Evolutionary conservation across 2,113 vertebrate species (phyloP).

Genomic region (Uropsilus gracilis): DNA sequence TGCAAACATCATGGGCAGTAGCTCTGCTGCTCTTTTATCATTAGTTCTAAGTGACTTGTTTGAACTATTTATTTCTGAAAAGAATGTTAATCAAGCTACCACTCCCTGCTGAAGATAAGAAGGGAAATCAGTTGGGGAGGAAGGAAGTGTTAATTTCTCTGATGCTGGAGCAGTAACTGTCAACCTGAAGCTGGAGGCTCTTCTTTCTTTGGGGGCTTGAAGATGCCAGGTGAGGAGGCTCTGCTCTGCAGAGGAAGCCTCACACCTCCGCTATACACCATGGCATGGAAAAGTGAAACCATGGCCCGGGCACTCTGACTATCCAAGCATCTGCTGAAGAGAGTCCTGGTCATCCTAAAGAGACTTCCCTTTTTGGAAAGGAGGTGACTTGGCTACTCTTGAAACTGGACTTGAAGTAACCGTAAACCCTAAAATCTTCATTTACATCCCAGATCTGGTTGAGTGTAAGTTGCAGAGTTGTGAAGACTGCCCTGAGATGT

Average conservation of each 20-base stretch:
- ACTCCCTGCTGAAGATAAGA: constrained; percentile 54
- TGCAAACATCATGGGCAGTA: too few relatives aligned
- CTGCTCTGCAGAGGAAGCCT: constrained; percentile 9
- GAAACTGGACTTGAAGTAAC: constrained; percentile 76
- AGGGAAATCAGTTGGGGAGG: not conserved
- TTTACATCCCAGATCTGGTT: constrained; percentile 32
- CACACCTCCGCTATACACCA: fast-evolving
- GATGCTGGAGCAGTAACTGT: constrained; percentile 36
- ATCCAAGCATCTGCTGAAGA: not conserved
- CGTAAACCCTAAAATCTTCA: constrained; percentile 60
- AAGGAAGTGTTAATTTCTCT: not conserved
- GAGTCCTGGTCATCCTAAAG: not conserved
- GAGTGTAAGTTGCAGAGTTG: constrained; percentile 51
- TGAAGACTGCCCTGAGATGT: constrained; percentile 65
- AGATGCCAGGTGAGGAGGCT: not conserved
- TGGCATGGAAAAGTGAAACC: not conserved
- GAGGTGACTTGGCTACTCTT: constrained; percentile 56
- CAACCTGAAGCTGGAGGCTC: not conserved
- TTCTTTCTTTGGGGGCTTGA: constrained; percentile 1
- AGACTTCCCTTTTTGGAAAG: constrained; percentile 42
- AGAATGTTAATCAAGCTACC: too few relatives aligned
- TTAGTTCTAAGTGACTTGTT: too few relatives aligned
- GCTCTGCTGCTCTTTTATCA: too few relatives aligned
- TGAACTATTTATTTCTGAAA: too few relatives aligned
- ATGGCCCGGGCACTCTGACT: not conserved